Conservation (phyloP, 2,797 vertebrate species). For the Hypotaenidia okinawae region DNA sequence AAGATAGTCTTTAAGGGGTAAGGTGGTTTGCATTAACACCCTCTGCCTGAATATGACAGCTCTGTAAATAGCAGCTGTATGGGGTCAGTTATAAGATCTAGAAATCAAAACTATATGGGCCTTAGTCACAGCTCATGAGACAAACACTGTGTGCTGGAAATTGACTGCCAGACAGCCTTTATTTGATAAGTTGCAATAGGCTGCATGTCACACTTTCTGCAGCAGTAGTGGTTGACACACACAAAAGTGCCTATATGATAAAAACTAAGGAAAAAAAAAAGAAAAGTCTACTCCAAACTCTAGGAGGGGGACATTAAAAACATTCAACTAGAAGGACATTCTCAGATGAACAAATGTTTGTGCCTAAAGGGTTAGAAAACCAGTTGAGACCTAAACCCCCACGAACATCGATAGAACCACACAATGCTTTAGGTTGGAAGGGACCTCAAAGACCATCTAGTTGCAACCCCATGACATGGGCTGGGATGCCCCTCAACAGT, state of each 20-base stretch:
- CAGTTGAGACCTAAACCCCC: constrained; percentile 6
- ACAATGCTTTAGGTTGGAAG: no score
- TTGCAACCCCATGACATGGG: no score
- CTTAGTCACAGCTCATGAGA: neutral
- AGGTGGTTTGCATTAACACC: constrained; percentile 21
- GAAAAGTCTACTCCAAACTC: neutral
- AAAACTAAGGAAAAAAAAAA: neutral
- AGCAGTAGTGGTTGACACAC: neutral
- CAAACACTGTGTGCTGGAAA: constrained; percentile 20
- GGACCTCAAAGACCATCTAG: no score
- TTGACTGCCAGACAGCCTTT: constrained; percentile 1
- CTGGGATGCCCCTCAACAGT: no score
- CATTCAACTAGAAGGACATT: constrained; percentile 18
- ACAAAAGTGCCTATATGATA: neutral
- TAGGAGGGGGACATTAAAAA: constrained; percentile 13
- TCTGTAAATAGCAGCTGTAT: constrained; percentile 45
- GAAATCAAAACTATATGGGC: constrained; percentile 56
- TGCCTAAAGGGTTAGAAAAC: constrained; percentile 40
- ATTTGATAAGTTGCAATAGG: constrained; percentile 26
- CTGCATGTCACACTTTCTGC: constrained; percentile 5
- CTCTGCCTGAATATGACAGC: neutral
- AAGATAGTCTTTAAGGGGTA: neutral
- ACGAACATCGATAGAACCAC: neutral
- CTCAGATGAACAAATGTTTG: constrained; percentile 20
- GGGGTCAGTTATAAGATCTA: constrained; percentile 10